Evolutionary conservation across 2,797 vertebrate genomes (phyloP), one percentile per base, ranked within the genome.

Genomic region (Acrocephalus scirpaceus): DNA sequence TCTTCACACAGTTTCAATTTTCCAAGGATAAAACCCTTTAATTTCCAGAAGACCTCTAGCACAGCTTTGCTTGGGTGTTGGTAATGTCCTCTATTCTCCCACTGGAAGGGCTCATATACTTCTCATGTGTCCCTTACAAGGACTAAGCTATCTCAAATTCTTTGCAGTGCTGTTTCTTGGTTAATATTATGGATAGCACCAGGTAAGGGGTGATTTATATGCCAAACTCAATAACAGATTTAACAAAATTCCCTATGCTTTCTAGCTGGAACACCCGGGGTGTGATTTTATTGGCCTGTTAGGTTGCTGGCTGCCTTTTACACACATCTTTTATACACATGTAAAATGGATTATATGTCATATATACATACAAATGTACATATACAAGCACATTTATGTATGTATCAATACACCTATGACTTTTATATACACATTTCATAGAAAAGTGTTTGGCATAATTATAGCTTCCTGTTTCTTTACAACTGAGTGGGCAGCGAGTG

Each of bases 241-340:
- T 86, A 90, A 92, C 92, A 92, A 93, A 90, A 86, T 34, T 25
- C 50, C 38, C 47, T 26, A 1, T 75, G 27, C 10, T 94, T 92
- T 76, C 54, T 69, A 45, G 21, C 34, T 88, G 56, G 62, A 86
- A 79, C 29, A 71, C 48, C 50, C 0, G 0, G 48, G 5, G 42
- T 80, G 38, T 3, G 2, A 73, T 87, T 93, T 92, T 89, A 92
- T 60, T 87, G 42, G 40, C 16, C 29, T 83, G 19, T 77, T 73
- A 61, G 5, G 54, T 53, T 77, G 9, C 65, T 94, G 85, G 34
- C 42, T 88, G 72, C 34, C 29, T 86, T 91, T 79, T 71, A 69
- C 18, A 40, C 19, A 47, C 50, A 69, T 30, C 38, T 87, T 80
- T 86, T 85, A 62, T 16, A 36, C 7, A 54, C 40, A 56, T 32